Base-by-base conservation (phyloP, 2,888 invertebrate genomes). In the Netelia inedita region DNA sequence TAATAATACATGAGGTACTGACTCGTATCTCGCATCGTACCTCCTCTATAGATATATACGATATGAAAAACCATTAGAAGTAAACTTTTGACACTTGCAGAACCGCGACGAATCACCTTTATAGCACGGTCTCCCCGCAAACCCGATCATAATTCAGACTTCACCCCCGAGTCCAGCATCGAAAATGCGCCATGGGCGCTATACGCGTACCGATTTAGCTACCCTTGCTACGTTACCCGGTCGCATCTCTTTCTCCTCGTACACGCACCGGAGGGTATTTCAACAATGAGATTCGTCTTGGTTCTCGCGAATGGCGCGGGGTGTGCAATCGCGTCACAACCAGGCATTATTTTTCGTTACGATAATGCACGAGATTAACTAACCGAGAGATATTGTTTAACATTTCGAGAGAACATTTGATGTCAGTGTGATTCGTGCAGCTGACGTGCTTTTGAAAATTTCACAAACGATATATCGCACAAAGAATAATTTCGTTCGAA, bases 81-180 rank as follows among this genome's bases (percentile, higher is more conserved):
- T 84, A 88, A 86, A 91, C 93, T 93, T 93, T 93, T 92, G 93
- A 93, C 92, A 93, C 93, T 93, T 92, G 93, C 93, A 91, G 91
- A 91, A 92, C 91, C 93, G 91, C 88, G 89, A 90, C 93, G 92
- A 93, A 93, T 93, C 88, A 89, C 89, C 91, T 93, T 93, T 93
- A 92, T 91, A 88, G 89, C 87, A 79, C 21, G 63, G 82, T 82
- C 88, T 89, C 90, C 90, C 90, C 88, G 89, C 87, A 89, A 88
- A 75, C 85, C 86, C 86, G 86, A 89, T 88, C 89, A 90, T 92
- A 92, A 92, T 88, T 92, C 90, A 91, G 89, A 81, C 88, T 89
- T 89, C 85, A 82, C 88, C 88, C 35, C 89, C 81, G 87, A 83
- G 73, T 81, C 83, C 75, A 57, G 65, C 76, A 81, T 69, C 57